Evolutionary conservation across 2,113 vertebrate genomes (phyloP).

Genomic region (Peromyscus californicus): DNA sequence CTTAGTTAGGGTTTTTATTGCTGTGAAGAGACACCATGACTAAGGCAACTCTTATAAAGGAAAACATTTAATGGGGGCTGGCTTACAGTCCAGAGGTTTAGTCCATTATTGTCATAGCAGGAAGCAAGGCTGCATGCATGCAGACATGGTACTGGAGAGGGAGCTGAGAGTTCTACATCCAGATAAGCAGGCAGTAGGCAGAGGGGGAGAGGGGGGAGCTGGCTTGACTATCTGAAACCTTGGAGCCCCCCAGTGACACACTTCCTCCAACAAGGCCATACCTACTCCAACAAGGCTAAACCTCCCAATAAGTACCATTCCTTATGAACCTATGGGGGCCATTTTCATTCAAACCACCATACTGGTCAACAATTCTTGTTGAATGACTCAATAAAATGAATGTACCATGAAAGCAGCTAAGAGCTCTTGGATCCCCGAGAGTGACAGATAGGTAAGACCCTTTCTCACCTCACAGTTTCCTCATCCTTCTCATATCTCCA

Average conservation of each 20-base stretch:
- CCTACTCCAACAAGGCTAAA: background rate
- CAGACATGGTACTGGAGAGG: too few species aligned
- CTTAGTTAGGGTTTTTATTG: background rate
- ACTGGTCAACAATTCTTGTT: background rate
- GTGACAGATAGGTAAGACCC: background rate
- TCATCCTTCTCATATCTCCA: too few species aligned
- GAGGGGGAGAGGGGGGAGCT: background rate
- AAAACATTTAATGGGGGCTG: background rate
- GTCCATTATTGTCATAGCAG: background rate
- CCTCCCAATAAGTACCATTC: background rate
- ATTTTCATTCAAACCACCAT: background rate
- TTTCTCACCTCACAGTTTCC: background rate
- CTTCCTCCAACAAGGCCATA: background rate
- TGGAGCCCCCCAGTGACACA: background rate
- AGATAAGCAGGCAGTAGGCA: background rate
- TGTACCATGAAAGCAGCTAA: rapidly evolving
- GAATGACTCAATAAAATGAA: background rate
- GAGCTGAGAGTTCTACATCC: background rate
- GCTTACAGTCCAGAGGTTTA: background rate
- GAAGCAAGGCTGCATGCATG: background rate
- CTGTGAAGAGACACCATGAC: background rate
- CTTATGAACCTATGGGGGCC: background rate
- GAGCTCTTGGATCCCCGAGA: background rate
- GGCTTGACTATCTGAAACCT: background rate
- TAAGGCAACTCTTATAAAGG: background rate